phyloP scores from a whole-genome alignment of 2,113 vertebrate genomes.

The Chloropsis cyanopogon region DNA sequence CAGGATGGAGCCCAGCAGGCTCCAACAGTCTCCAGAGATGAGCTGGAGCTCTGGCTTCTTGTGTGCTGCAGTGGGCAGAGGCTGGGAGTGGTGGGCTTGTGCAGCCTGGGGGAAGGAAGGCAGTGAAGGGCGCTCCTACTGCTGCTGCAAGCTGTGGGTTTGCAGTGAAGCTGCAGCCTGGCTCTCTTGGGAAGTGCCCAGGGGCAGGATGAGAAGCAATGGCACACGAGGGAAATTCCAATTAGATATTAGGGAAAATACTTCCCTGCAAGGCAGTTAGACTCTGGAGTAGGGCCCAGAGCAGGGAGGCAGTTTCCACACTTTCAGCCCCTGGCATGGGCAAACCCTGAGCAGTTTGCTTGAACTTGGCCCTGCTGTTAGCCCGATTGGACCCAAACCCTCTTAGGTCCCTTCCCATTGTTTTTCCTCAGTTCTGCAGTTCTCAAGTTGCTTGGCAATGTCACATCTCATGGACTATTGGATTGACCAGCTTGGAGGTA shows the following conservation, averaged over 20 bases:
- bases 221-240: neutral
- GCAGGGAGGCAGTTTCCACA: neutral
- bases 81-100: neutral
- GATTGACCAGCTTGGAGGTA: neutral
- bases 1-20: neutral
- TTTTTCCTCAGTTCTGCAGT: neutral
- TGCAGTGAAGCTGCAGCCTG: neutral
- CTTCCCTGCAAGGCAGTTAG: neutral
- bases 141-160: neutral
- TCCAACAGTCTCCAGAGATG: neutral
- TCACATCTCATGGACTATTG: neutral
- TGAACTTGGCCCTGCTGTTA: neutral
- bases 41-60: neutral
- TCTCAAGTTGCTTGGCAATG: neutral
- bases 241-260: neutral
- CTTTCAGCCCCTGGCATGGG: neutral
- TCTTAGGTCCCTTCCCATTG: neutral
- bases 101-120: neutral
- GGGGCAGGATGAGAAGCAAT: neutral
- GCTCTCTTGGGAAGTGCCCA: neutral
- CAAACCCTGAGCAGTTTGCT: neutral
- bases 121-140: neutral
- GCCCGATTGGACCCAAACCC: neutral
- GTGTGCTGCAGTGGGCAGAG: neutral
- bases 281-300: neutral